These are phyloP conservation scores for Drosophila teissieri DNA, from an alignment of 1,140 invertebrate species.

Conservation along the genomic window DNA sequence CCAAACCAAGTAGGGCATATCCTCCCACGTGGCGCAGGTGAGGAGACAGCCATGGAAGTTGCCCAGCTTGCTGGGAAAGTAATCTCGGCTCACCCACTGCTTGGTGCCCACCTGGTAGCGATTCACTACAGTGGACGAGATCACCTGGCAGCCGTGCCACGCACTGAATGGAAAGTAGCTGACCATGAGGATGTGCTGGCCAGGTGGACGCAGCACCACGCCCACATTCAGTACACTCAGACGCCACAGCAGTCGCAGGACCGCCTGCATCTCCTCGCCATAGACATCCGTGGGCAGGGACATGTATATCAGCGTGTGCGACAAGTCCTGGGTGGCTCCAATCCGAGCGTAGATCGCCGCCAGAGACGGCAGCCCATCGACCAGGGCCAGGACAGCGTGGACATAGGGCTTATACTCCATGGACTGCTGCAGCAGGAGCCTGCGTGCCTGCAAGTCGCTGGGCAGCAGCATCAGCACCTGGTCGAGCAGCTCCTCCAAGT, in stretches of 20 bases:
- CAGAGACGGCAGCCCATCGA: constrained; percentile 48
- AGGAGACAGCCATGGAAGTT: constrained; percentile 70
- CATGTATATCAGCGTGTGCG: constrained; percentile 66
- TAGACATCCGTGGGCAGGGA: constrained; percentile 17
- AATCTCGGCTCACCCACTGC: constrained; percentile 16
- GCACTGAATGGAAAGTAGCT: constrained; percentile 58
- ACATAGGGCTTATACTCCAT: constrained; percentile 55
- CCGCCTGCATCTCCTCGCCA: constrained; percentile 21
- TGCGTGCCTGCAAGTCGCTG: constrained; percentile 6
- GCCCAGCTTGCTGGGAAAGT: constrained; percentile 59
- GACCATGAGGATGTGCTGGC: constrained; percentile 29
- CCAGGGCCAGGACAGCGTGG: constrained; percentile 57
- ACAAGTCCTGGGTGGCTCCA: constrained; percentile 58
- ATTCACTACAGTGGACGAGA: constrained; percentile 50
- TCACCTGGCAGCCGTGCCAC: constrained; percentile 37
- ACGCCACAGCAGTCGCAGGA: constrained; percentile 54
- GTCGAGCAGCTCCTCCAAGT: constrained; percentile 33
- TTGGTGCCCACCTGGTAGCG: constrained; percentile 3
- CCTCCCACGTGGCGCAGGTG: constrained; percentile 77
- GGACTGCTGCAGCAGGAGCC: constrained; percentile 11
- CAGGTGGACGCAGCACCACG: constrained; percentile 12
- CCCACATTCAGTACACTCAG: constrained; percentile 62
- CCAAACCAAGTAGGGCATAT: constrained; percentile 72
- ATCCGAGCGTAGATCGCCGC: constrained; percentile 24
- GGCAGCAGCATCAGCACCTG: constrained; percentile 16